Base-by-base conservation (phyloP, 2,113 vertebrate genomes). In the Mirounga angustirostris region DNA sequence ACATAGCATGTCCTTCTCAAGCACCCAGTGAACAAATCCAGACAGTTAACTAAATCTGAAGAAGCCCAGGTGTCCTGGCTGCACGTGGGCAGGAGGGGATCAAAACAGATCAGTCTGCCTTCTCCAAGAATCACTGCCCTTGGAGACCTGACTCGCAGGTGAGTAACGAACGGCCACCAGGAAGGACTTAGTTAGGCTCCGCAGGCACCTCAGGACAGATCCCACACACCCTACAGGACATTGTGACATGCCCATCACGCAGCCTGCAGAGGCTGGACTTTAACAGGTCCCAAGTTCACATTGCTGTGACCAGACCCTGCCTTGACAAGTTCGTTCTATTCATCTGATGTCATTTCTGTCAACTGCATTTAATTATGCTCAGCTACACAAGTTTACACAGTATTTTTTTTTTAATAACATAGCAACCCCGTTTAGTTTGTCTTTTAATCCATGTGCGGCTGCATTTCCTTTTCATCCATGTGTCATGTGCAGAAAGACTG, bases 401-500 rank as follows among this genome's bases (percentile, higher is more conserved):
- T 24, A 24, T 67, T 61, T 40, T 84, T 67, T 74, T 61, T 40
- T 84, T 67, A 97, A 95, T 76, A 97, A 91, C 59, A 93, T 2
- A 74, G 59, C 21, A 76, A 91, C 22, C 73, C 18, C 21, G 14
- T 58, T 95, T 92, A 59, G 79, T 91, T 96, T 88, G 88, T 79
- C 69, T 46, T 79, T 96, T 46, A 83, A 93, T 88, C 76, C 65
- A 7, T 16, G 4, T 83, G 81, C 50, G 79, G 71, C 65, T 80
- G 14, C 1, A 8, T 97, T 84, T 91, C 82, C 67, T 46, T 73
- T 96, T 54, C 79, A 92, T 91, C 76, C 59, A 6, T 18, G 4
- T 58, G 56, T 94, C 71, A 71, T 11, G 30, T 56, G 50, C 30
- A 50, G 65, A 73, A 89, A 26, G 50, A 10, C 8, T 28, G 33